A percentile compares a stretch with the other conserved stretches of the same genome.
These are phyloP conservation scores for Hyppa rectilinea DNA, from an alignment of 2,888 invertebrate species.

Conservation along the genomic window DNA sequence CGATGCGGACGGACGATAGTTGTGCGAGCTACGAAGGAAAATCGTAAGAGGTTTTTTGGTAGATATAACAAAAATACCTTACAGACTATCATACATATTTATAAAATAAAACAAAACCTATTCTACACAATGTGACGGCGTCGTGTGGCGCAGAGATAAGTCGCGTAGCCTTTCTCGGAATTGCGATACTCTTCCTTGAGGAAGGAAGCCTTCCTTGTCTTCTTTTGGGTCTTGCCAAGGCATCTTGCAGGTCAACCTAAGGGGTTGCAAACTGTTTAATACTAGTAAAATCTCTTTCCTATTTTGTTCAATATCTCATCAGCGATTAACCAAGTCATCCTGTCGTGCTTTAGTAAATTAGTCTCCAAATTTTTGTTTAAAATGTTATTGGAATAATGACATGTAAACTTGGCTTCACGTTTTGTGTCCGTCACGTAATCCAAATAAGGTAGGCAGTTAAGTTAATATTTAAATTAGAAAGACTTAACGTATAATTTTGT, in stretches of 20 bases:
- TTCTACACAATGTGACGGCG: too few species aligned
- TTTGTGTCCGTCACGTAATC: neutral
- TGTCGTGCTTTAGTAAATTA: neutral
- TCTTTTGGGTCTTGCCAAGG: too few species aligned
- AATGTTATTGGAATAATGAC: neutral
- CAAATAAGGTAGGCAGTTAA: neutral
- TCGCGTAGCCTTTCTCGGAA: too few species aligned
- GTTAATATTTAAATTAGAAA: too few species aligned
- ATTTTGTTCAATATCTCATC: too few species aligned
- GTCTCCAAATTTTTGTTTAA: neutral
- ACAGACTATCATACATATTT: too few species aligned
- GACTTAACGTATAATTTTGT: conserved; percentile 20
- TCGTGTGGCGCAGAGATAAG: too few species aligned
- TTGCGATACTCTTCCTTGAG: too few species aligned
- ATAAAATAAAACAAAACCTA: too few species aligned
- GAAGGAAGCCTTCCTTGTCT: too few species aligned
- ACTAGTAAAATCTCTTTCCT: too few species aligned
- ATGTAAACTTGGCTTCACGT: neutral
- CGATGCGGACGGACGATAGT: conserved; percentile 65
- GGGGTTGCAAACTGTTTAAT: neutral
- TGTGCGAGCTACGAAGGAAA: conserved; percentile 29
- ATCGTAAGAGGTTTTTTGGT: neutral
- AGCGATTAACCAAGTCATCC: neutral
- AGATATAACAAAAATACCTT: too few species aligned
- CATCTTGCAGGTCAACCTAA: neutral